Conservation (phyloP, 2,888 invertebrate genomes). For the Drosophila antonietae region DNA sequence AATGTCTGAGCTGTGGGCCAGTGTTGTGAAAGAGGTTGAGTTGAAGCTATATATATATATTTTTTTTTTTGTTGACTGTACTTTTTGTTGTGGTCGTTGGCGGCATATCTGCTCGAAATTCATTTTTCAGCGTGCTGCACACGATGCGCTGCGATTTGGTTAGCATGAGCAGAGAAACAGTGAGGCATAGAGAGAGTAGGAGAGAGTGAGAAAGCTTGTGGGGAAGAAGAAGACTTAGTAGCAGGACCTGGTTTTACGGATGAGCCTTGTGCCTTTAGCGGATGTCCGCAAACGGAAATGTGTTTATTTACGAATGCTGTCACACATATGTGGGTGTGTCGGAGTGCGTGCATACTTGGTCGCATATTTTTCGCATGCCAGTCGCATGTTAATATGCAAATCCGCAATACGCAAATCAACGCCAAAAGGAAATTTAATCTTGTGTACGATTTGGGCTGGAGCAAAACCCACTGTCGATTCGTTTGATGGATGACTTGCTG, state of each 20-base stretch:
- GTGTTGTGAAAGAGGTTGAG: constrained; percentile 21
- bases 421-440: constrained; percentile 53
- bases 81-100: constrained; percentile 25
- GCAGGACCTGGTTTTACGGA: constrained; percentile 12
- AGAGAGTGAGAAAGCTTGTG: background rate
- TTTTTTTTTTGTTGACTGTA: constrained; percentile 4
- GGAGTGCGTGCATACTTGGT: constrained; percentile 9
- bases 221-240: background rate
- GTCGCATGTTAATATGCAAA: constrained; percentile 60
- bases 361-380: constrained; percentile 49
- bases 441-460: background rate
- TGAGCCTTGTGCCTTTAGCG: constrained; percentile 44
- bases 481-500: constrained; percentile 19
- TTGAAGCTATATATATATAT: constrained; percentile 23
- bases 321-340: background rate
- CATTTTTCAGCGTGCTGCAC: constrained; percentile 70
- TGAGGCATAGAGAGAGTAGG: background rate
- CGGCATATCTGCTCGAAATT: constrained; percentile 54
- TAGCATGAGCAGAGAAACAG: background rate
- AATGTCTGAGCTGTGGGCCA: constrained; percentile 2
- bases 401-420: constrained; percentile 74
- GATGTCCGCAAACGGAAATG: constrained; percentile 41
- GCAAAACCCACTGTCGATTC: constrained; percentile 19
- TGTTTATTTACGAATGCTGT: constrained; percentile 39
- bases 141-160: constrained; percentile 47